Evolutionary conservation across 2,888 invertebrate species (phyloP), one percentile per base, ranked within the genome.

Genomic region (Chrysotoxum bicinctum): DNA sequence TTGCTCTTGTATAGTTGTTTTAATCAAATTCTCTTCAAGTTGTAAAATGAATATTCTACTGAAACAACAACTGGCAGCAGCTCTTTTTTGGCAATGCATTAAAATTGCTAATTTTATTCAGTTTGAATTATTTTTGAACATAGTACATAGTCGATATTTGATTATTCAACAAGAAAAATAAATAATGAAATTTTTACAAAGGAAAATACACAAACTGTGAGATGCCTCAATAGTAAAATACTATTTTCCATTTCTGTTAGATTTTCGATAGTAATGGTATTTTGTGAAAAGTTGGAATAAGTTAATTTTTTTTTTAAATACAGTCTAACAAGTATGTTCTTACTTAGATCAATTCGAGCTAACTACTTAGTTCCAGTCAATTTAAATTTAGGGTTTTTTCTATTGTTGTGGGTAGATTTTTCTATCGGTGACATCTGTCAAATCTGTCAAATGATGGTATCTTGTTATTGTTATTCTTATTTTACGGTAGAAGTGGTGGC

Each of bases 31-130:
- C 23, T 60, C 19, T 60, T 40, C 23, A 37, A 60, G n/a, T 40
- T 37, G 9, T 58, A 8, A 40, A n/a, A 60, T 60, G 14, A 37
- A 60, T 60, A 40, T 60, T 60, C n/a, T 40, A 60, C 14, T 9
- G 5, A n/a, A 40, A 4, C 26, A n/a, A 21, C 30, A 37, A 30
- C 9, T 54, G 7, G 5, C 5, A 10, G 30, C n/a, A 4, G 12
- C 1, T 9, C 40, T 60, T 21, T 58, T 40, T 14, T 21, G 21
- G 60, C n/a, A 30, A 16, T 5, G 19, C 60, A 60, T 60, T 60
- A 21, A 40, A 60, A 23, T 60, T 60, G 60, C 40, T 40, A 40
- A 60, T 60, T 40, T 60, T 23, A 60, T 60, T 60, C 37, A 37
- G 23, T 40, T 14, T 50, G 23, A 16, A 10, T 43, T 40, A 40